Percentiles rank a stretch among this genome's conserved stretches.
These are phyloP conservation scores for Drosophila lacertosa DNA, from an alignment of 1,140 invertebrate genomes.

Conservation along the genomic window DNA sequence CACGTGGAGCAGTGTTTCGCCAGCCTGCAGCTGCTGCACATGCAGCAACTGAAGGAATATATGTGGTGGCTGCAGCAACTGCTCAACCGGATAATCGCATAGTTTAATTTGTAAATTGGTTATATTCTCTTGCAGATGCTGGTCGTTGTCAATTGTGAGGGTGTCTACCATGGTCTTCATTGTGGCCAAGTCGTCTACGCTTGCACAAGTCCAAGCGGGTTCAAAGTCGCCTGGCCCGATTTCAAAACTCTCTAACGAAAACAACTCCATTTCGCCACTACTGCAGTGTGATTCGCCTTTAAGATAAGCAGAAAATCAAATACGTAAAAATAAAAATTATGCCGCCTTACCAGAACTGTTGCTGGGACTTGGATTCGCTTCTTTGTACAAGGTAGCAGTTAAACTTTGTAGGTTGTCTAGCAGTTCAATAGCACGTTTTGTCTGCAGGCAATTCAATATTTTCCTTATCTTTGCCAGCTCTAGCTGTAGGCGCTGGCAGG, in stretches of 20 bases:
- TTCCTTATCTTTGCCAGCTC: slow-evolving; percentile 63
- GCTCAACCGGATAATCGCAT: slow-evolving; percentile 73
- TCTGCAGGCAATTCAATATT: slow-evolving; percentile 21
- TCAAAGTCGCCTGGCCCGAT: slow-evolving; percentile 52
- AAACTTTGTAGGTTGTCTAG: slow-evolving; percentile 49
- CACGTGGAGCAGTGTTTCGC: slow-evolving; percentile 17
- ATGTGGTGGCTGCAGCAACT: slow-evolving; percentile 67
- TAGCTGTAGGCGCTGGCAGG: slow-evolving; percentile 37
- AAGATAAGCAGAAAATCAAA: neutral
- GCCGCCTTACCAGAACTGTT: slow-evolving; percentile 9
- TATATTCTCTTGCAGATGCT: slow-evolving; percentile 47
- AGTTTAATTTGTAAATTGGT: slow-evolving; percentile 59
- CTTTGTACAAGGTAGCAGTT: slow-evolving; percentile 9
- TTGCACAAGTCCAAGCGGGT: slow-evolving; percentile 53
- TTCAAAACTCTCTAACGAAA: slow-evolving; percentile 1
- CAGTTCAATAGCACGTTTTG: slow-evolving; percentile 29
- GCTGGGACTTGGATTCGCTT: neutral
- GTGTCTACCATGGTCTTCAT: slow-evolving; percentile 53
- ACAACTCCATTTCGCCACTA: slow-evolving; percentile 2
- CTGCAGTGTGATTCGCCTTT: slow-evolving; percentile 2
- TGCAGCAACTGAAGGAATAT: slow-evolving; percentile 62
- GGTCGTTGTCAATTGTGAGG: slow-evolving; percentile 15
- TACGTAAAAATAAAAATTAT: too few relatives aligned
- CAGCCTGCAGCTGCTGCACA: slow-evolving; percentile 28
- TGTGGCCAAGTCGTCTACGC: slow-evolving; percentile 48